Base-by-base conservation (phyloP, 1,140 invertebrate genomes). In the Zaprionus ornatus region DNA sequence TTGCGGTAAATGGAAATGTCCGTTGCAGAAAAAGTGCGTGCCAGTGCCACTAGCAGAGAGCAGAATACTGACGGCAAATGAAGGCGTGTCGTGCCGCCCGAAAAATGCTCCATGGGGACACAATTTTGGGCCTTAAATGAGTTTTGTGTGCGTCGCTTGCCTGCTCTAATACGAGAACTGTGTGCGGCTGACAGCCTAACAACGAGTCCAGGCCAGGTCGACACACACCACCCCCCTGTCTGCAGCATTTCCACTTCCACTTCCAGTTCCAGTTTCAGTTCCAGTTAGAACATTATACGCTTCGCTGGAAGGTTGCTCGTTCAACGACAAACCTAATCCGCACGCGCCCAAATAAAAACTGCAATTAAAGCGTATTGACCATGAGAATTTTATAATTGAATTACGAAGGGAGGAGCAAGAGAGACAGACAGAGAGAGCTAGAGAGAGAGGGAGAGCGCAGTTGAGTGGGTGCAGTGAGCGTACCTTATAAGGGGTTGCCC, bases 361-460 rank as follows among this genome's bases (percentile, higher is more conserved):
- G 85, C 85, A 90, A 90, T 90, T 90, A 90, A 90, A 90, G 82
- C 81, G 86, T 90, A 90, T 90, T 90, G 85, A 90, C 85, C 85
- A 82, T 85, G 81, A 82, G 76, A 70, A 82, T 85, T 90, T 90
- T 90, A 90, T 90, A 90, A 90, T 90, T 90, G 81, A 90, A 90
- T 90, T 72, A 90, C 85, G 15, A n/a, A 15, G n/a, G 19, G 12
- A 27, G 15, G 54, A 40, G 52, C 23, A 27, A 29, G 23, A 54
- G 32, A 21, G 15, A 17, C 2, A 23, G 25, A 27, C 1, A 21
- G 9, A 17, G 1, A 17, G 3, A 21, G 6, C 0, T 2, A 15
- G 9, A 45, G 32, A 15, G 37, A 37, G 52, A 55, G 40, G 32
- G 45, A 21, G 29, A 15, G 54, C 15, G n/a, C 25, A 56, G 27